A percentile compares a stretch with the other conserved stretches of the same genome.
These are phyloP conservation scores for Phrynocephalus versicolor DNA, from an alignment of 2,113 vertebrate species.

Conservation along the genomic window DNA sequence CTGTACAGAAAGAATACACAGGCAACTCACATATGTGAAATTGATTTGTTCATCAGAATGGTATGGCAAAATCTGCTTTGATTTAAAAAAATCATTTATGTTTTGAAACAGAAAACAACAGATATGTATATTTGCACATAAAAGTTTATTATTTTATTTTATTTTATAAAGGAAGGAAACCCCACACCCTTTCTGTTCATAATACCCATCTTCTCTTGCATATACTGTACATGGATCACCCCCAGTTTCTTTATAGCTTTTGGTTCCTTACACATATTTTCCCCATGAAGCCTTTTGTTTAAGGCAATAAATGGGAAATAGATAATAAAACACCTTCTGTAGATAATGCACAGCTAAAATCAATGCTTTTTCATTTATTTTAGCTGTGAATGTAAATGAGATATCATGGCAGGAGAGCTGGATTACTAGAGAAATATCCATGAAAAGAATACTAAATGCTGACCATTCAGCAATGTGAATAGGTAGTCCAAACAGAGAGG, in stretches of 20 bases:
- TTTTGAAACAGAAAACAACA: not conserved
- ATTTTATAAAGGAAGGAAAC: no score
- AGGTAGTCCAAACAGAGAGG: not conserved
- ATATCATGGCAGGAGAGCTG: not conserved
- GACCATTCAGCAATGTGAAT: not conserved
- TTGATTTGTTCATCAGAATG: not conserved
- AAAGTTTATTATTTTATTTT: not conserved
- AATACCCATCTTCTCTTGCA: not conserved
- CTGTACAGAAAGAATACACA: not conserved
- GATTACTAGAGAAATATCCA: not conserved
- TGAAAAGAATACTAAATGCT: not conserved
- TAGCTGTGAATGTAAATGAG: not conserved
- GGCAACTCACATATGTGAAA: not conserved
- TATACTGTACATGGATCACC: no score
- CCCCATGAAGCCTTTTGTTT: not conserved
- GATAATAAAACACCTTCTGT: not conserved
- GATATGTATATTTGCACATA: not conserved
- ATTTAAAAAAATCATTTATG: not conserved
- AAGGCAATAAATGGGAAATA: not conserved
- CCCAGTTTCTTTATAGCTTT: no score
- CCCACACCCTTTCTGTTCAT: not conserved
- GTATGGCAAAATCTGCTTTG: not conserved
- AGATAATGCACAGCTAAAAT: conserved; percentile 11
- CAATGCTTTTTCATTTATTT: no score
- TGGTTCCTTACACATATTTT: not conserved